These are phyloP conservation scores for Gallinago nigripennis DNA, from an alignment of 2,797 vertebrate genomes.

Conservation along the genomic window DNA sequence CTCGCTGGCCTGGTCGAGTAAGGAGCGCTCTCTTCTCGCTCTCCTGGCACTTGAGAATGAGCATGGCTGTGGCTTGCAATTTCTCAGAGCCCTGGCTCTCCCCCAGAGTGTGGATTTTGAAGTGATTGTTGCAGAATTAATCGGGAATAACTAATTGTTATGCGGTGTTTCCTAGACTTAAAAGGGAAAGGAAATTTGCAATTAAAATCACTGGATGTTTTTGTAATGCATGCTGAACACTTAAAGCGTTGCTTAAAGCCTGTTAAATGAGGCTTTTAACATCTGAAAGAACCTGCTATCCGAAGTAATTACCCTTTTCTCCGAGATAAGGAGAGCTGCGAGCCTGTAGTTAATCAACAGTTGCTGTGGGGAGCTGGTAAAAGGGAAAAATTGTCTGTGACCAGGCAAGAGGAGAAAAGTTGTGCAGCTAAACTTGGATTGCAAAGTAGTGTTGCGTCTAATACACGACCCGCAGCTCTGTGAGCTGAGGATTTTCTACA, in stretches of 20 bases:
- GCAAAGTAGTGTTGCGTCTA: not conserved
- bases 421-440: not conserved
- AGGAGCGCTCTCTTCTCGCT: conserved; percentile 50
- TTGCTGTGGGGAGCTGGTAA: not conserved
- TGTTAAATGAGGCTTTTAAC: conserved; percentile 1
- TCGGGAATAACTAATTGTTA: conserved; percentile 11
- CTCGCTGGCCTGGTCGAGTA: conserved; percentile 69
- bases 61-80: conserved; percentile 47
- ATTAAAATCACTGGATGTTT: conserved; percentile 7
- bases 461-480: not conserved
- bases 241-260: not conserved
- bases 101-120: not conserved
- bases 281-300: not conserved
- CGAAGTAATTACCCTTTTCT: not conserved
- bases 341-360: not conserved
- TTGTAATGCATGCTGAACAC: conserved; percentile 16
- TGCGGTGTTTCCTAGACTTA: not conserved
- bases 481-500: not conserved
- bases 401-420: not conserved
- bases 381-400: not conserved
- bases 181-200: conserved; percentile 6
- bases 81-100: not conserved
- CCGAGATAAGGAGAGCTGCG: not conserved
- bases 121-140: conserved; percentile 3
- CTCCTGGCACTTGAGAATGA: not conserved